Evolutionary conservation across 53 echinoderm and acorn worm genomes (phyloP), one percentile per base, ranked within the genome.

Genomic region (Echinometra lucunter): DNA sequence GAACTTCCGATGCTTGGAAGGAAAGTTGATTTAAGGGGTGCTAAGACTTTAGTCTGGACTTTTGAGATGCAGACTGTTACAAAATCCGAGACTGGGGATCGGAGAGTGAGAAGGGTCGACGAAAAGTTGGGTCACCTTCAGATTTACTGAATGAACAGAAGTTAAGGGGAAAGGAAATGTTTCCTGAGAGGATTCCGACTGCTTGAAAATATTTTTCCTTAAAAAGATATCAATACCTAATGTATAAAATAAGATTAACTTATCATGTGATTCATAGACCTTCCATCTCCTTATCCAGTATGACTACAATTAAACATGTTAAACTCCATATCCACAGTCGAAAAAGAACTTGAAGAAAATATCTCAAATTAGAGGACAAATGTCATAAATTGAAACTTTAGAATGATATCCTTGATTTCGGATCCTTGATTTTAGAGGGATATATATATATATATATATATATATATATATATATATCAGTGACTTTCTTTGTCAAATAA

Each of bases 21-120:
- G 30, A 70, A 91, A 91, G 69, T 67, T 91, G 34, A 91, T 66
- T 91, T 44, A 66, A 91, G 91, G 28, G 63, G 67, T 69, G 91
- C 69, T 91, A 69, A 91, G 91, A 91, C 47, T 91, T 67, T 66
- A 91, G 91, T 69, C 91, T n/a, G 91, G 44, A 25, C 66, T 45
- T 35, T 21, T 44, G 44, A 32, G n/a, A n/a, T 66, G 67, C 42
- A 66, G 66, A 91, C 91, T 91, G 91, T 91, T 91, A 45, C 91
- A 91, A 91, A 78, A 85, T 47, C 49, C 53, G n/a, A 11, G 28
- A 85, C 85, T 49, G 85, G 85, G 42, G 49, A 49, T 47, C n/a
- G 37, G 49, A 3, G 28, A 85, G 47, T 47, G 85, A 49, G 49
- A 85, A 49, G 40, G 85, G 45, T 85, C 49, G 85, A 85, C n/a